Evolutionary conservation across 2,888 invertebrate genomes (phyloP), one percentile per base, ranked within the genome.

Genomic region (Allygus modestus): DNA sequence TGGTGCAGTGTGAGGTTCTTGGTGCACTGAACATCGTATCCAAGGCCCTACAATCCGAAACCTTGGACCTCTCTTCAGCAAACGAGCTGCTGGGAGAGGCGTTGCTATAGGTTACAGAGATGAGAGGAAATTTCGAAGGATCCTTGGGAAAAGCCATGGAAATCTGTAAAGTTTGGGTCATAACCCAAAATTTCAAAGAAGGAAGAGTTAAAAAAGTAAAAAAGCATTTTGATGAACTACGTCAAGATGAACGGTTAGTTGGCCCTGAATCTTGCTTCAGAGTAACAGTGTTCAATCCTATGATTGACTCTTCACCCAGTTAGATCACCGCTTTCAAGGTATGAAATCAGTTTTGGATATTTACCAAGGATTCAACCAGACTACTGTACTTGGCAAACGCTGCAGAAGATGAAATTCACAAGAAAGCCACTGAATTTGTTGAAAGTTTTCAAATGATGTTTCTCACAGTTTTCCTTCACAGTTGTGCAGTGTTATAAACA

Each of bases 361-460:
- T n/a, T 58, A 9, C 20, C 20, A 20, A n/a, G 15, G 15, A 43
- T 11, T 43, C 15, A 58, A n/a, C n/a, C 20, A 12, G 20, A 58
- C 20, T 12, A 58, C 7, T 7, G 20, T n/a, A 20, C n/a, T n/a
- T n/a, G n/a, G n/a, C n/a, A 58, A 9, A 11, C 20, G 7, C n/a
- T n/a, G n/a, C n/a, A n/a, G n/a, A n/a, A n/a, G n/a, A n/a, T n/a
- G n/a, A n/a, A n/a, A n/a, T n/a, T n/a, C 65, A 65, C n/a, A 65
- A 65, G 4, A 26, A 65, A 65, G 65, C 65, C n/a, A 23, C 26
- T 7, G 28, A 65, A 20, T 65, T 65, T 15, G 4, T 23, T 15
- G 15, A 20, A 65, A 26, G 28, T 23, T 65, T 65, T 65, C 65
- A 37, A 37, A n/a, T 5, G 65, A 65, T 26, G 28, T 65, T 65